These are phyloP conservation scores for Acanthis flammea DNA, from an alignment of 2,797 vertebrate species.

Conservation along the genomic window DNA sequence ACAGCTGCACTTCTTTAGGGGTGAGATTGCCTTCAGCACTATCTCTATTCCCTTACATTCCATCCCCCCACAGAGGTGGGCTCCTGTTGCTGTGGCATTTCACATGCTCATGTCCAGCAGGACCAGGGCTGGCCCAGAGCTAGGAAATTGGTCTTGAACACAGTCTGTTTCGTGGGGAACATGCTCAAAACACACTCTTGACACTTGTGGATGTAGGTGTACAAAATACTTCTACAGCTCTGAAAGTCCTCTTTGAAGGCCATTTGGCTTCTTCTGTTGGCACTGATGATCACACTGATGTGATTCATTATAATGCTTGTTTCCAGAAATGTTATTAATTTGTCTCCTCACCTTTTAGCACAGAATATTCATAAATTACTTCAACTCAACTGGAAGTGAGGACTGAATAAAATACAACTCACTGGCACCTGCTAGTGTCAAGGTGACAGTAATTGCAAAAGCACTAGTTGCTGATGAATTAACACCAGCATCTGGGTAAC, in stretches of 20 bases:
- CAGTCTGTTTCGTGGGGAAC: not conserved
- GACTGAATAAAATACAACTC: not conserved
- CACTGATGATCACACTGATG: not conserved
- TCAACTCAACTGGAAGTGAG: not conserved
- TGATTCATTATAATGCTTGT: not conserved
- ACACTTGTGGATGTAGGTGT: not conserved
- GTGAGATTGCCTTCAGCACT: not conserved
- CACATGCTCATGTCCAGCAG: not conserved
- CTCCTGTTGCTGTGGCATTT: accelerated
- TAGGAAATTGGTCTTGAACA: not conserved
- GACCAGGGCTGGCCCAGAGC: not conserved
- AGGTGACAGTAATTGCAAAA: conserved; percentile 4
- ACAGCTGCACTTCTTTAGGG: not conserved
- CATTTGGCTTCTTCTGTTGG: not conserved
- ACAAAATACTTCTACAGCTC: not conserved
- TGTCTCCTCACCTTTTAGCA: not conserved
- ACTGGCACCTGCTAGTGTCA: not conserved
- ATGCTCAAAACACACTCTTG: not conserved
- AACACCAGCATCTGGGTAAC: not conserved
- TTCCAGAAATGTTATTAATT: not conserved
- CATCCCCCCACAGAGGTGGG: no score
- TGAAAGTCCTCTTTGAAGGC: not conserved
- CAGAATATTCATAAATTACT: not conserved
- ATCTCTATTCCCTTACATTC: not conserved
- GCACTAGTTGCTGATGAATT: not conserved